Evolutionary conservation across 2,113 vertebrate species (phyloP).

Genomic region (Amazona vittata): DNA sequence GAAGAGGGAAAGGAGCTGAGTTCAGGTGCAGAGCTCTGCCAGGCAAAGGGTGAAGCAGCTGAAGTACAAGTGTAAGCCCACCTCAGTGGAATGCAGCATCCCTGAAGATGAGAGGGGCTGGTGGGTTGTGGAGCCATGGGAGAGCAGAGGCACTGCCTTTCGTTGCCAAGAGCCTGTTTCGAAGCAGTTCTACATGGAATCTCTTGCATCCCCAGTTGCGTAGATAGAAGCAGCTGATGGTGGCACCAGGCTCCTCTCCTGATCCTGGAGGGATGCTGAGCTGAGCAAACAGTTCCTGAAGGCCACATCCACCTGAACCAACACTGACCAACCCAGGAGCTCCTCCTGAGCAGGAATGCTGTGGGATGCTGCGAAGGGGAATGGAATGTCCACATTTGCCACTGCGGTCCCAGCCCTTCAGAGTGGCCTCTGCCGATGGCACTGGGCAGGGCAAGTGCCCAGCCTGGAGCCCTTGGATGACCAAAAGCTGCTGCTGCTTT

Average conservation of each 20-base stretch:
- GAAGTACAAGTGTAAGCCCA: neutral
- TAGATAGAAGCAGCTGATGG: neutral
- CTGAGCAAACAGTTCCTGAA: accelerated
- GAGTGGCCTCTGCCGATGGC: neutral
- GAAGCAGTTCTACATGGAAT: neutral
- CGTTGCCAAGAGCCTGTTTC: accelerated
- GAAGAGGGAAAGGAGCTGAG: neutral
- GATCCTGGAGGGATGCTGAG: neutral
- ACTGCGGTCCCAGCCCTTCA: accelerated
- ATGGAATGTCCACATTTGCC: neutral
- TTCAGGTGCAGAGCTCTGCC: neutral
- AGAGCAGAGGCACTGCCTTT: neutral
- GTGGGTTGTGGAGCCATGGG: neutral
- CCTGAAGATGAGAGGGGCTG: accelerated
- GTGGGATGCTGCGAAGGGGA: slow-evolving; percentile 3
- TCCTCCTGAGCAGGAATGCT: neutral
- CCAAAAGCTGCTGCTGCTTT: neutral
- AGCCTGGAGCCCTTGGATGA: neutral
- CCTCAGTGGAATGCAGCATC: neutral
- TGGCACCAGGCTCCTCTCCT: neutral
- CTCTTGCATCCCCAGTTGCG: neutral
- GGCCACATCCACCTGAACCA: neutral
- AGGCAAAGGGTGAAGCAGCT: neutral
- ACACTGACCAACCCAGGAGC: neutral
- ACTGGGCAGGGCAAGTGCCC: accelerated